Conservation (phyloP, 2,888 invertebrate genomes). For the Uloborus plumipes region DNA sequence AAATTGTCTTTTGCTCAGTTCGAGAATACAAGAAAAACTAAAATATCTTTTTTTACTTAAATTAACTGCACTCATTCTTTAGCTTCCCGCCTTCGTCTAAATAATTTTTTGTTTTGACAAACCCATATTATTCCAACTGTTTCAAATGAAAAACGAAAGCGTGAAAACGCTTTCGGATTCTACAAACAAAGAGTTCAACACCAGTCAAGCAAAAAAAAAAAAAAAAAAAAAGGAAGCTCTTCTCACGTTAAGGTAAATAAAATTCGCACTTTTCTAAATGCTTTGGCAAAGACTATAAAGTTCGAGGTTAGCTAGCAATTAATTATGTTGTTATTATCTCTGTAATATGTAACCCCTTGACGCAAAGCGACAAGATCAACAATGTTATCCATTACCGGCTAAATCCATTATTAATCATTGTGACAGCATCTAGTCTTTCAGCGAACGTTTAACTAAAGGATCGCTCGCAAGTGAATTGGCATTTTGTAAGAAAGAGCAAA, state of each 20-base stretch:
- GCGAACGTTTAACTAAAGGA: conserved; percentile 28
- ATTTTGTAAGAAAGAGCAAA: conserved; percentile 20
- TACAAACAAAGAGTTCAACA: background rate
- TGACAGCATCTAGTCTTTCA: conserved; percentile 29
- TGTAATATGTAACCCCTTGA: conserved; percentile 52
- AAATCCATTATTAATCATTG: conserved; percentile 56
- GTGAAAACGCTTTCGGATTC: background rate
- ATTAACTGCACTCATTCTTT: too few species aligned
- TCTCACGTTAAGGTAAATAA: background rate
- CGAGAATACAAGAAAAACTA: too few species aligned
- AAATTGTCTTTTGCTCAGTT: too few species aligned
- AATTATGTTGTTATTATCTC: conserved; percentile 54
- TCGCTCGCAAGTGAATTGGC: conserved; percentile 9
- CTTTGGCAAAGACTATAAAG: conserved; percentile 19
- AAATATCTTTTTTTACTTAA: too few species aligned
- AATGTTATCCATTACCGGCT: conserved; percentile 48
- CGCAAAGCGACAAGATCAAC: conserved; percentile 29
- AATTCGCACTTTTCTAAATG: conserved; percentile 19
- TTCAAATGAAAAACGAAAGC: too few species aligned
- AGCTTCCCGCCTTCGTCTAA: too few species aligned
- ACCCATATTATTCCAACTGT: too few species aligned
- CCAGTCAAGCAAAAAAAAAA: background rate
- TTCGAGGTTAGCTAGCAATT: conserved; percentile 49
- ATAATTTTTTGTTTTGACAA: too few species aligned
- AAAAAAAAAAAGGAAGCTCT: too few species aligned